Evolutionary conservation across 2,888 invertebrate genomes (phyloP), one percentile per base, ranked within the genome.

Genomic region (Busseola fusca): DNA sequence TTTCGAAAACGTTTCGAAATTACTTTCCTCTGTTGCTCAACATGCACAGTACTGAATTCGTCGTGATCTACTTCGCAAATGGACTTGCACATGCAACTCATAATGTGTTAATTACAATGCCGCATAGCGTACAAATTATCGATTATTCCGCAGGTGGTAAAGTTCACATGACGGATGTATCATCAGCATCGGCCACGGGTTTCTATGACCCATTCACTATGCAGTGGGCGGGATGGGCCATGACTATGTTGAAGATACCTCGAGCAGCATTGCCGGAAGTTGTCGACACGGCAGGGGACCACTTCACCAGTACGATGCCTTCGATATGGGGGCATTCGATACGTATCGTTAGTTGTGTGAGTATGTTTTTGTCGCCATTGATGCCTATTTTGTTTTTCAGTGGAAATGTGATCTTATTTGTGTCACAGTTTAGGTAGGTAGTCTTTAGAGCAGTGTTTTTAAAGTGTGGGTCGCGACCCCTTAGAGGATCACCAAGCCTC

Each of bases 201-300:
- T 96, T 99, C 86, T 99, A 97, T 91, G 99, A 99, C 92, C 99
- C 99, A 0, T 99, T 98, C 91, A 97, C 97, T 77, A 96, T 98
- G 95, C 95, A 97, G 78, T 99, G 99, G 99, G 98, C 98, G 0
- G 94, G 94, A 12, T 97, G 97, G 96, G 97, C 97, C 16, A 96
- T 97, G 82, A 93, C 95, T 25, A 89, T 98, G 48, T 96, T 99
- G 84, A 96, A 97, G 73, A 97, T 99, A 86, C 97, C 99, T 27
- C 91, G 95, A 9, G 92, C 94, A 6, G 97, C 99, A 58, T 95
- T 99, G 69, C 99, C 99, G 0, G 95, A 96, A 60, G 97, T 99
- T 0, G 97, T 98, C 27, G 97, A 98, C 84, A 98, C 98, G 66
- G 97, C 97, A 37, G 96, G 97, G 2, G 94, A 97, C 74, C 95